phyloP scores from a whole-genome alignment of 92 coral and sea anemone species.

The Phenganax subtilis region DNA sequence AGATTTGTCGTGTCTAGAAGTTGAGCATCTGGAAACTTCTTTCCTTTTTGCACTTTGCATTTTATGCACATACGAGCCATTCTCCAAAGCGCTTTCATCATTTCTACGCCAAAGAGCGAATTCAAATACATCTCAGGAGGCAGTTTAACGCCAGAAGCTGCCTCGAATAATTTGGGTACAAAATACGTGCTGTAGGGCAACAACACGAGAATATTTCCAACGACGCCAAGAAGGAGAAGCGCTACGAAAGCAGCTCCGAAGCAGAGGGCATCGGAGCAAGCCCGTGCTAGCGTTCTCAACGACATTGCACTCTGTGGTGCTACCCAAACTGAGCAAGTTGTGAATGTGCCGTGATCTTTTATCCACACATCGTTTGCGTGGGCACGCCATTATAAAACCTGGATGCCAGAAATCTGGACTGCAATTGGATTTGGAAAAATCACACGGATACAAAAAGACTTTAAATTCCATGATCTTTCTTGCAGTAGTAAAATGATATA shows the following conservation, averaged over 20 bases:
- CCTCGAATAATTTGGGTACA: conserved; percentile 36
- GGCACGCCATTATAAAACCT: neutral
- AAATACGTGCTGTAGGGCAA: conserved; percentile 20
- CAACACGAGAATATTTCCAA: neutral
- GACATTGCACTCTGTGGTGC: neutral
- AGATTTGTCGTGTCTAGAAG: conserved; percentile 10
- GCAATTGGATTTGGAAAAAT: too few species aligned
- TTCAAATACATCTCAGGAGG: conserved; percentile 50
- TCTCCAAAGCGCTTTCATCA: conserved; percentile 57
- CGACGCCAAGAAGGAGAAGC: neutral
- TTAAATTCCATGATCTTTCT: too few species aligned
- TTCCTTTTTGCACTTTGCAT: neutral
- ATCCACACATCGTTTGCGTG: neutral
- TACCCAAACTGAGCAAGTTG: neutral
- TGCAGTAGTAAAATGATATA: too few species aligned
- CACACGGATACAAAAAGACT: too few species aligned
- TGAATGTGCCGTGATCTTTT: neutral
- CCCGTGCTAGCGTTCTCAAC: neutral
- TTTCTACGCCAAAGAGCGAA: conserved; percentile 46
- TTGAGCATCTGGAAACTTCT: conserved; percentile 13
- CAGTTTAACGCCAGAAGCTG: conserved; percentile 27
- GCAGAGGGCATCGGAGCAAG: neutral
- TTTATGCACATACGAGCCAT: conserved; percentile 5
- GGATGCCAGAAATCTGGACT: neutral
- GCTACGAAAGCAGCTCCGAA: neutral